Percentiles rank a stretch among this genome's conserved stretches.
Evolutionary conservation across 2,797 vertebrate genomes (phyloP).

Genomic region (Trematomus bernacchii): DNA sequence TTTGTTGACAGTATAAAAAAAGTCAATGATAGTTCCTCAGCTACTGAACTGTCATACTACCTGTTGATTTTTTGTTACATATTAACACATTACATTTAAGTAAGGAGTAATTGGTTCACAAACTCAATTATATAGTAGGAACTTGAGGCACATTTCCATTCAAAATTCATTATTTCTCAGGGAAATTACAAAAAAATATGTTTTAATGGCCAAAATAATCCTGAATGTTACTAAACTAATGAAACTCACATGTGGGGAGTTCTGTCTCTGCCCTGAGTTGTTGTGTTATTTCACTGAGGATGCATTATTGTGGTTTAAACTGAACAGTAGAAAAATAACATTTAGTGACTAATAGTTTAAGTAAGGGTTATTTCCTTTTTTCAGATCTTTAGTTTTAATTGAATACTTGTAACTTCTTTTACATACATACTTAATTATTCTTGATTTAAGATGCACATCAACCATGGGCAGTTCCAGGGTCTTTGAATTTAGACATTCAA

Average conservation of each 20-base stretch:
- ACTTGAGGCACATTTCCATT: not conserved
- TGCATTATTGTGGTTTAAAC: constrained; percentile 18
- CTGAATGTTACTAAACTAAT: not conserved
- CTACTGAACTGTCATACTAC: not conserved
- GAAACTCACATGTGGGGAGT: constrained; percentile 1
- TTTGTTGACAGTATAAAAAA: not conserved
- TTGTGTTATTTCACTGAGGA: not conserved
- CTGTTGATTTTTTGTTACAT: not conserved
- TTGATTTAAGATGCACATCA: constrained; percentile 5
- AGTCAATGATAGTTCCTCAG: not conserved
- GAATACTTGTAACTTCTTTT: constrained; percentile 1
- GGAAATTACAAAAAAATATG: not conserved
- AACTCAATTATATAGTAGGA: not conserved
- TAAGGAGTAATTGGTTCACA: not conserved
- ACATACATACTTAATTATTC: not conserved
- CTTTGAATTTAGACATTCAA: not conserved
- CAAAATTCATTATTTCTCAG: not conserved
- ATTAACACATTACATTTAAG: not conserved
- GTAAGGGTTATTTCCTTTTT: not conserved
- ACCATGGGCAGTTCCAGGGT: not conserved
- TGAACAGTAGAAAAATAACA: constrained; percentile 24
- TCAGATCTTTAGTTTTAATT: not conserved
- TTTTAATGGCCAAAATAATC: not conserved
- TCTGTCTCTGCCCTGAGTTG: not conserved
- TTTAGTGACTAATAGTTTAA: not conserved